A percentile compares a stretch with the other conserved stretches of the same genome.
Conservation (phyloP, 2,888 invertebrate genomes). For the Paralinhomoeus sp. region DNA sequence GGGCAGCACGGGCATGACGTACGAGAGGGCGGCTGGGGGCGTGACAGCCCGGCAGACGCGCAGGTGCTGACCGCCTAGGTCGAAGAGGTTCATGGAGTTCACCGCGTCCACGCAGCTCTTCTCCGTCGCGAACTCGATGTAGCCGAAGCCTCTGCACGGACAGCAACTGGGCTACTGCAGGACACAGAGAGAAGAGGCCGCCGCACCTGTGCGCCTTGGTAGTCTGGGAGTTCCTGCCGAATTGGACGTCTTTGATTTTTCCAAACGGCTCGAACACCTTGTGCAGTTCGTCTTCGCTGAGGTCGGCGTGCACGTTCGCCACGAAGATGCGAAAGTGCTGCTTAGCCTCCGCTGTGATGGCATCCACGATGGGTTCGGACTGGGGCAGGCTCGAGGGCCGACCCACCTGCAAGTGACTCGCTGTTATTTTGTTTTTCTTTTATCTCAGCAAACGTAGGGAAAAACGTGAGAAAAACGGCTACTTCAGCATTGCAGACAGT, state of each 20-base stretch:
- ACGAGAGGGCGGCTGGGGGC: conserved; percentile 53
- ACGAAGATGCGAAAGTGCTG: conserved; percentile 90
- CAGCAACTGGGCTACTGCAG: too few relatives aligned
- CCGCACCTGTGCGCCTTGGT: conserved; percentile 34
- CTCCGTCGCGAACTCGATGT: conserved; percentile 81
- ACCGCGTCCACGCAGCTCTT: conserved; percentile 86
- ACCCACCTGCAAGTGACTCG: conserved; percentile 88
- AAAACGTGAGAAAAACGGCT: too few relatives aligned
- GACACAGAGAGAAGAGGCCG: conserved; percentile 9
- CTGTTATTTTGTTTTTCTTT: conserved; percentile 37
- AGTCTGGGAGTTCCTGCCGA: conserved; percentile 68
- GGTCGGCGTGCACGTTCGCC: conserved; percentile 85
- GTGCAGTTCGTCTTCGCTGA: conserved; percentile 87
- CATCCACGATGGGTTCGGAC: conserved; percentile 96
- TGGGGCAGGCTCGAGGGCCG: conserved; percentile 96
- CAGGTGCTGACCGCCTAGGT: conserved; percentile 80
- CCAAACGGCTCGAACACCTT: conserved; percentile 98
- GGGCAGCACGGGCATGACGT: conserved; percentile 34
- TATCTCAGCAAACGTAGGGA: not conserved
- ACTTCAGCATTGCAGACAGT: too few relatives aligned
- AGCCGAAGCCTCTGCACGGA: conserved; percentile 83
- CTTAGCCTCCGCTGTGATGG: conserved; percentile 93
- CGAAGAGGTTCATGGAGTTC: conserved; percentile 94
- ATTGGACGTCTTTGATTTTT: conserved; percentile 69
- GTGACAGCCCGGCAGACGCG: conserved; percentile 59